Conservation (phyloP, 2,113 vertebrate genomes). For the Corapipo altera region DNA sequence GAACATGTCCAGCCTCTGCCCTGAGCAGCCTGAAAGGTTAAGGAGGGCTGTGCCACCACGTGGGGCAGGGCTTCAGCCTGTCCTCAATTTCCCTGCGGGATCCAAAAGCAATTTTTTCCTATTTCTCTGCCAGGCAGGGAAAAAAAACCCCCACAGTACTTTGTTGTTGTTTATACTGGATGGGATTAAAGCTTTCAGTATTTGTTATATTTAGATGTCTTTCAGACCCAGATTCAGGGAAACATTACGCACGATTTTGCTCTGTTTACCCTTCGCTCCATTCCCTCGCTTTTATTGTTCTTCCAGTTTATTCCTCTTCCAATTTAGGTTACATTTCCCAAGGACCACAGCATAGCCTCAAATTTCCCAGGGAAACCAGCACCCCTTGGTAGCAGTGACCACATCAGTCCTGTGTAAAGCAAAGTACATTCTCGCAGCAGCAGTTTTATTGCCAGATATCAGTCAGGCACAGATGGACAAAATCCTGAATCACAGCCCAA, state of each 20-base stretch:
- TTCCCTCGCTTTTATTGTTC: neutral
- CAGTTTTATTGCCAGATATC: neutral
- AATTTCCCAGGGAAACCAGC: constrained; percentile 3
- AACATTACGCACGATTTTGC: neutral
- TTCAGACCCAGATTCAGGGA: neutral
- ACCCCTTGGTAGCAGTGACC: neutral
- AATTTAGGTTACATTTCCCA: neutral
- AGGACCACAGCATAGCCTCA: neutral
- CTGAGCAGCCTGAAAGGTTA: neutral
- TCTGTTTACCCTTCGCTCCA: neutral
- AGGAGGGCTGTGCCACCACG: neutral
- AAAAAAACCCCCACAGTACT: neutral
- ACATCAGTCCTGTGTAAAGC: neutral
- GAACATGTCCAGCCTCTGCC: neutral
- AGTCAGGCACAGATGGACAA: neutral
- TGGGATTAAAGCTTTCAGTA: constrained; percentile 26
- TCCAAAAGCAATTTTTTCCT: neutral
- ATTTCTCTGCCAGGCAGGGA: constrained; percentile 54
- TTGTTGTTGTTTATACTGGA: constrained; percentile 52
- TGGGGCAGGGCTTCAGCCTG: neutral
- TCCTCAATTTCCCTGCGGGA: constrained; percentile 27
- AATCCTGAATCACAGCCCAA: neutral
- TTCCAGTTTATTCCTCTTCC: neutral
- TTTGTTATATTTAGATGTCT: constrained; percentile 67
- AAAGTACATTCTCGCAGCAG: neutral